phyloP scores from a whole-genome alignment of 2,797 vertebrate species.

The Ataeniobius toweri region DNA sequence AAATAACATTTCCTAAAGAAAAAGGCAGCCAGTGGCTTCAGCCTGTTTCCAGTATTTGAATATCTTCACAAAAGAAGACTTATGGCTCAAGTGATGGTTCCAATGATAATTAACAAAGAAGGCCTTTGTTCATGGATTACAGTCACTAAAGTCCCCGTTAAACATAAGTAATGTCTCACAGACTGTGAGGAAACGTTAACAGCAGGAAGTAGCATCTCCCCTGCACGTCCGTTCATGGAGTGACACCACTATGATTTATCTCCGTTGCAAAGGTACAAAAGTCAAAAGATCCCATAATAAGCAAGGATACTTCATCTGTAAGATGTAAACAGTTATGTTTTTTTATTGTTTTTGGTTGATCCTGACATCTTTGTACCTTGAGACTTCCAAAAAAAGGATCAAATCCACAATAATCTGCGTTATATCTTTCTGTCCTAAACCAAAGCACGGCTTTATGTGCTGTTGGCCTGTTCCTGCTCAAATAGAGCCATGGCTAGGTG shows the following conservation, averaged over 20 bases:
- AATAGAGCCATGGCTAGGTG: conserved; percentile 94
- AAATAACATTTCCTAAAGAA: conserved; percentile 45
- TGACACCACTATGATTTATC: conserved; percentile 38
- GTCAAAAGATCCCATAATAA: conserved; percentile 10
- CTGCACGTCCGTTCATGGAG: conserved; percentile 5
- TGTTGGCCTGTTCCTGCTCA: conserved; percentile 96
- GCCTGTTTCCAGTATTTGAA: conserved; percentile 54
- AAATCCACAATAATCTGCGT: neutral
- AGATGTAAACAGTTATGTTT: neutral
- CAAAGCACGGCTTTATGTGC: conserved; percentile 79
- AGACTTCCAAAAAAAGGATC: neutral
- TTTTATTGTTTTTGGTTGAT: neutral
- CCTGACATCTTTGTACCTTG: conserved; percentile 2
- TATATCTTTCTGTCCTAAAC: no score
- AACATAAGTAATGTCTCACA: conserved; percentile 45
- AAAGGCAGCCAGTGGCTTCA: conserved; percentile 61
- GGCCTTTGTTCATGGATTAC: conserved; percentile 37
- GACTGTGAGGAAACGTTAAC: conserved; percentile 11
- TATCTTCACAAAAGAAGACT: conserved; percentile 45
- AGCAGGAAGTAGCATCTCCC: conserved; percentile 22
- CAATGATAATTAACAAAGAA: conserved; percentile 40
- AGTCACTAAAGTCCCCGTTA: conserved; percentile 3
- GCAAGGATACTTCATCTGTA: conserved; percentile 5
- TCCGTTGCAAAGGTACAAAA: conserved; percentile 1
- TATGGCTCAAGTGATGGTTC: conserved; percentile 50